A percentile compares a stretch with the other conserved stretches of the same genome.
These are phyloP conservation scores for Enhydra lutris DNA, from an alignment of 2,113 vertebrate genomes.

Conservation along the genomic window DNA sequence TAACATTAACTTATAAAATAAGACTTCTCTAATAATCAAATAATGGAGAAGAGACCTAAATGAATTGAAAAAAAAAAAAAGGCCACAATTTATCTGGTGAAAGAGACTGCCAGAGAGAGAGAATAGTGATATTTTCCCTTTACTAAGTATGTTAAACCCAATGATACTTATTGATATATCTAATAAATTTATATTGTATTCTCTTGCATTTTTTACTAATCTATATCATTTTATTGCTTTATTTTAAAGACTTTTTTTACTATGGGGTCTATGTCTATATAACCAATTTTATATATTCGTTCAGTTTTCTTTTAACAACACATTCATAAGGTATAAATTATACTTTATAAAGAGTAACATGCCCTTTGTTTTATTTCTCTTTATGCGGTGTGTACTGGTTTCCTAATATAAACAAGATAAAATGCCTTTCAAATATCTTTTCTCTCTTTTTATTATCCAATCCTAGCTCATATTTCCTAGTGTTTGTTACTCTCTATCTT, in stretches of 20 bases:
- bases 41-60: not conserved
- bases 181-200: not conserved
- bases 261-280: not conserved
- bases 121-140: too few relatives aligned
- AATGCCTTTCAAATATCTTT: not conserved
- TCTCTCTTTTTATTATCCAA: not conserved
- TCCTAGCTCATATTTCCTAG: not conserved
- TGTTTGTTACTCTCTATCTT: not conserved
- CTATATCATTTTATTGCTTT: not conserved
- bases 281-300: not conserved
- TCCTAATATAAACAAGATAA: not conserved
- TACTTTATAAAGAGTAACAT: not conserved
- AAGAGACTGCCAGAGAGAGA: not conserved
- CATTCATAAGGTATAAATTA: not conserved
- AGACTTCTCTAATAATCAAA: not conserved
- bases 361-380: not conserved
- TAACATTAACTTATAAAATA: not conserved
- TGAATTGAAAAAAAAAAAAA: not conserved
- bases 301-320: not conserved
- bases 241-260: not conserved
- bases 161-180: not conserved
- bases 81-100: not conserved
- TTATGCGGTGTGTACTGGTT: not conserved
- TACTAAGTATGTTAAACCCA: not conserved
- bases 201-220: not conserved